Evolutionary conservation across 2,888 invertebrate genomes (phyloP).

Genomic region (Tupiocoris notatus): DNA sequence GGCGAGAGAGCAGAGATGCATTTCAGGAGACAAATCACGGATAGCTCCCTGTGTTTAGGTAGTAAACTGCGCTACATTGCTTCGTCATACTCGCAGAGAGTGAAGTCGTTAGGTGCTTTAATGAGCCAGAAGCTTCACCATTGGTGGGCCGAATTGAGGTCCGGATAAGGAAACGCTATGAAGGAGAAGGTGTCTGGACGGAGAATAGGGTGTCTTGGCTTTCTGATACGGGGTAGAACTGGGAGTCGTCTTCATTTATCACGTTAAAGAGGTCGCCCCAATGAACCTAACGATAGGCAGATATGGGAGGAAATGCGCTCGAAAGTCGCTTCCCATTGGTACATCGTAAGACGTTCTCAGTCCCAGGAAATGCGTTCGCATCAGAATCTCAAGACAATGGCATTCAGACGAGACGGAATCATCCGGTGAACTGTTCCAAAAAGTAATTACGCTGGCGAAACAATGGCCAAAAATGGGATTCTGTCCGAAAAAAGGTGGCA

Average conservation of each 20-base stretch:
- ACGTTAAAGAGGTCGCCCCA: conserved; percentile 8
- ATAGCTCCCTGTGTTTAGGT: conserved; percentile 34
- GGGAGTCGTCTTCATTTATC: conserved; percentile 15
- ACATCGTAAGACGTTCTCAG: background rate
- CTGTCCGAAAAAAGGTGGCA: background rate
- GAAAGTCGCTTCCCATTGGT: background rate
- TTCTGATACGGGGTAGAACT: background rate
- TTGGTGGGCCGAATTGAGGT: background rate
- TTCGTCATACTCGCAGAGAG: conserved; percentile 6
- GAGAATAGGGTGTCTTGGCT: background rate
- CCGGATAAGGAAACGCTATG: conserved; percentile 29
- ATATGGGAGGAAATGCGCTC: background rate
- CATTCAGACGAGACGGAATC: background rate
- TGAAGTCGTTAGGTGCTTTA: conserved; percentile 42
- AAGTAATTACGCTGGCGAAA: background rate
- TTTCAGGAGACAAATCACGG: conserved; percentile 33
- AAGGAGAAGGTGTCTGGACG: background rate
- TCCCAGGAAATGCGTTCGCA: background rate
- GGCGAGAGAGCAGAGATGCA: background rate
- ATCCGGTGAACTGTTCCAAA: background rate
- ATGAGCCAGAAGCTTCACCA: conserved; percentile 30
- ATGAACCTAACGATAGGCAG: background rate
- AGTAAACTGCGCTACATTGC: conserved; percentile 43
- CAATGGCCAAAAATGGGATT: background rate
- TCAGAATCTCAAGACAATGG: background rate